phyloP scores from a whole-genome alignment of 1,140 invertebrate genomes.

The Solenopsis invicta region DNA sequence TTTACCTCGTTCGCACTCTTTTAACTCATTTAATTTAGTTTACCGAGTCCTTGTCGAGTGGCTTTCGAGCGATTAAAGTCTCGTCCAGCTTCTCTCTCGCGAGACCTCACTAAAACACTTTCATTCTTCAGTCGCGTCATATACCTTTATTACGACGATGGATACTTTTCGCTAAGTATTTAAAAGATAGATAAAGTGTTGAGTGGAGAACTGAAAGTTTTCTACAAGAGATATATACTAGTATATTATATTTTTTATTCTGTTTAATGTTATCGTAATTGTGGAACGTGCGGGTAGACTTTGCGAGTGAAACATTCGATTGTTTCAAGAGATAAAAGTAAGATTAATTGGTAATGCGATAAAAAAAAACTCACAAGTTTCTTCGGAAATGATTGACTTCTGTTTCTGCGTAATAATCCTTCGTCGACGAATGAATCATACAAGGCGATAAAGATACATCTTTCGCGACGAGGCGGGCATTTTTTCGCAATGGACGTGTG shows the following conservation, averaged over 20 bases:
- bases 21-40: constrained; percentile 49
- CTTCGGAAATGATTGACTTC: neutral
- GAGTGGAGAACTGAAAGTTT: neutral
- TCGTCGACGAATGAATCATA: neutral
- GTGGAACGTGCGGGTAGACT: neutral
- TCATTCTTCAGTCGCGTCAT: constrained; percentile 7
- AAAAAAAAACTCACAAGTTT: neutral
- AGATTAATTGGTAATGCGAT: neutral
- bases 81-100: neutral
- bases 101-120: constrained; percentile 32
- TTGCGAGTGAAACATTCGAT: neutral
- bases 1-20: constrained; percentile 51
- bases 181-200: neutral
- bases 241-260: neutral
- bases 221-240: neutral
- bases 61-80: constrained; percentile 29
- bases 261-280: neutral
- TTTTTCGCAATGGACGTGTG: constrained; percentile 28
- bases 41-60: constrained; percentile 20
- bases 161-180: neutral
- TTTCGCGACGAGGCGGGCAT: constrained; percentile 1
- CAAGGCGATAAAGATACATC: neutral
- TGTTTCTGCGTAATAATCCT: neutral
- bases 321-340: neutral
- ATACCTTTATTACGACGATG: neutral